Conservation (phyloP, 2,888 invertebrate genomes). For the Vannuccia rotundouncinata region DNA sequence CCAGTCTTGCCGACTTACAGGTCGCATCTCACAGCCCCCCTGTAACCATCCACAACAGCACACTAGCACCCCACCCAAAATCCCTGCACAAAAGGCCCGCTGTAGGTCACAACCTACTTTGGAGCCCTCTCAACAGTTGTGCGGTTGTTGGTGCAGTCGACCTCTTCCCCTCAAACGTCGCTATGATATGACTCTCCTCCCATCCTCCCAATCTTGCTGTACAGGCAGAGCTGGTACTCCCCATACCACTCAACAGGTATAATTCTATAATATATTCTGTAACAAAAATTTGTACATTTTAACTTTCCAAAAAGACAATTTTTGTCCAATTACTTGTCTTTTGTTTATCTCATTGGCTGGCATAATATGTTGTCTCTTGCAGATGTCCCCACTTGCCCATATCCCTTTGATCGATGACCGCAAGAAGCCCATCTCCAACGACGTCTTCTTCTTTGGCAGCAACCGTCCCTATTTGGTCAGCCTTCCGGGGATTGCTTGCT, state of each 20-base stretch:
- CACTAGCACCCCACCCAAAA: neutral
- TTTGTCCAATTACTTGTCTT: too few species aligned
- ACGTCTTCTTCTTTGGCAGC: conserved; percentile 35
- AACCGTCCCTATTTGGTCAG: conserved; percentile 35
- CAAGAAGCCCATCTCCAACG: neutral
- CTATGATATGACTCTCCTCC: neutral
- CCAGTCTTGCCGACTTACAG: neutral
- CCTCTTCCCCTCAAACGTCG: neutral
- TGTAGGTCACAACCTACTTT: neutral
- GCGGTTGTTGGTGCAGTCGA: neutral
- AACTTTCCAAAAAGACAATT: too few species aligned
- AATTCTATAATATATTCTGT: too few species aligned
- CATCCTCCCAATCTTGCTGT: neutral
- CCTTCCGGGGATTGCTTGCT: conserved; percentile 35
- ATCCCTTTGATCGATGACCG: neutral
- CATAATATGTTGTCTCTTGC: too few species aligned
- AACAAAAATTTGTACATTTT: too few species aligned
- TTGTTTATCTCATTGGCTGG: too few species aligned
- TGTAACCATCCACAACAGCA: neutral
- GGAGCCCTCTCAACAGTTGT: neutral
- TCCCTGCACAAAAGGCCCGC: neutral
- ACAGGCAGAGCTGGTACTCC: neutral
- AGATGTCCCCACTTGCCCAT: neutral
- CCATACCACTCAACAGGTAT: too few species aligned
- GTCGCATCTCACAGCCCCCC: conserved; percentile 5